Evolutionary conservation across 2,113 vertebrate species (phyloP).

Genomic region (Nothoprocta pentlandii): DNA sequence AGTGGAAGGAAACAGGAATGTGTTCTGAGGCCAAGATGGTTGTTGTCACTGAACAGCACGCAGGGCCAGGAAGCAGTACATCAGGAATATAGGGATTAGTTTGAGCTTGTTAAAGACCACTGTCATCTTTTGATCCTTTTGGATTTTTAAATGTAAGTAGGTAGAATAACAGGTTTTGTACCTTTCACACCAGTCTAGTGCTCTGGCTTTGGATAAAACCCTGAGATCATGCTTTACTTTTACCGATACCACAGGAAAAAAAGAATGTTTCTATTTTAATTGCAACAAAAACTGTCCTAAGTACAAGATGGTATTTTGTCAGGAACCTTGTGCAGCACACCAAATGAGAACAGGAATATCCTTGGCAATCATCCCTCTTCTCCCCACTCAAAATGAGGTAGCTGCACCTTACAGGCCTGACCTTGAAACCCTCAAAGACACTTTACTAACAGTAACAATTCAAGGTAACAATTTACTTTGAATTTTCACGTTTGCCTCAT

Average conservation of each 20-base stretch:
- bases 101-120: not conserved
- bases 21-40: not conserved
- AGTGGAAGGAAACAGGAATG: not conserved
- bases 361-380: not conserved
- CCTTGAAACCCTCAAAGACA: not conserved
- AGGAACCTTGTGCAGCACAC: not conserved
- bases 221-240: not conserved
- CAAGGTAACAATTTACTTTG: not conserved
- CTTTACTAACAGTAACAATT: too few relatives aligned
- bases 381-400: not conserved
- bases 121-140: not conserved
- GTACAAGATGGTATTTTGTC: not conserved
- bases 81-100: not conserved
- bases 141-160: not conserved
- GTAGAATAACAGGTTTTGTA: not conserved
- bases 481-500: not conserved
- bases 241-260: not conserved
- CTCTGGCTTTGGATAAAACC: not conserved
- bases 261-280: not conserved
- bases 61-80: not conserved
- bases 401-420: not conserved
- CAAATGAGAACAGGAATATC: not conserved
- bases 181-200: not conserved
- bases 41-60: not conserved
- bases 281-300: not conserved